Evolutionary conservation across 2,797 vertebrate species (phyloP), one percentile per base, ranked within the genome.

Genomic region (Centropyge bicolor): DNA sequence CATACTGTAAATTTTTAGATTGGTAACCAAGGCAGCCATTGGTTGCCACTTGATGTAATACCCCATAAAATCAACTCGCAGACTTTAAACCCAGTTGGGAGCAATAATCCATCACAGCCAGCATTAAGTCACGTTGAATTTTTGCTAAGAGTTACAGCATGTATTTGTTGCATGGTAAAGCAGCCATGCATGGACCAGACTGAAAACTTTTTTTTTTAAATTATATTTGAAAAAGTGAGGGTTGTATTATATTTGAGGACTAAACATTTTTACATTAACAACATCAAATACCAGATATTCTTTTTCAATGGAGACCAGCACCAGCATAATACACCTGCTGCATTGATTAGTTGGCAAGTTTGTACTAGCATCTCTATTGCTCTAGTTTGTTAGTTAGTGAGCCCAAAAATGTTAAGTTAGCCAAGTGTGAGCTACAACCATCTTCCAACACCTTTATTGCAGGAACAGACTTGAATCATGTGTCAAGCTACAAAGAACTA

Each of bases 61-160:
- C 51, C 61, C 59, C 17, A 67, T 88, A 83, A 88, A 87, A 67
- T 59, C 56, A 80, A 74, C 41, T 52, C 54, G 52, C 52, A 77
- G 64, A 52, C 22, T 52, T 66, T 14, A 64, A 76, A 17, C 3
- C 17, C 24, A 54, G 48, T 45, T 56, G 40, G 70, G 19, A 36
- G 36, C 66, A 70, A 84, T 63, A 27, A 66, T 68, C 41, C 65
- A 65, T 69, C 41, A 51, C 68, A 35, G 14, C 13, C 17, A 75
- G 8, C 22, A 45, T 70, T 38, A 17, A 46, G 57, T n/a, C 40
- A 35, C 36, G 22, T 80, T 71, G 8, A 54, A 36, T 60, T 20
- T 31, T 4, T 22, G 16, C 20, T 6, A 36, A 8, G 5, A 45
- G 67, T 55, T 17, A 70, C 8, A 56, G 49, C 31, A 17, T 3